Conservation (phyloP, 2,888 invertebrate species). For the Bellardia bayeri region DNA sequence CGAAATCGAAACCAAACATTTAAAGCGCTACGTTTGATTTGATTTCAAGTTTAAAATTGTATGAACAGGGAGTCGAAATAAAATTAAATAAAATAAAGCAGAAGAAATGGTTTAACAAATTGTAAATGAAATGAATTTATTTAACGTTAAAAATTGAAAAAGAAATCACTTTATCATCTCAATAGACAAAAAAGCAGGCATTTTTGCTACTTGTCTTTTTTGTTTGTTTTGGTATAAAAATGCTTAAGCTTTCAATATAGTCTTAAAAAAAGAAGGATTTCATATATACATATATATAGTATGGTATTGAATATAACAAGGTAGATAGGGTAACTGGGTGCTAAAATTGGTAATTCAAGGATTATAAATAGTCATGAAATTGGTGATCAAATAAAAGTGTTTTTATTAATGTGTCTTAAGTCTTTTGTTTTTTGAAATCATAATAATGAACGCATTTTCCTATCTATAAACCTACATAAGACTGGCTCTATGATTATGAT, state of each 20-base stretch:
- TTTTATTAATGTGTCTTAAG: neutral
- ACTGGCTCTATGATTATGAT: too few relatives aligned
- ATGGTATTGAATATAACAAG: slow-evolving; percentile 26
- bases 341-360: neutral
- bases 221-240: slow-evolving; percentile 20
- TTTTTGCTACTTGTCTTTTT: slow-evolving; percentile 48
- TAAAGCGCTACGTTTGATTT: slow-evolving; percentile 76
- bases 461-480: too few relatives aligned
- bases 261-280: slow-evolving; percentile 46
- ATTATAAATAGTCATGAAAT: neutral
- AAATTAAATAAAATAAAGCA: slow-evolving; percentile 32
- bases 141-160: slow-evolving; percentile 64
- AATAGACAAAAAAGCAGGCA: slow-evolving; percentile 65
- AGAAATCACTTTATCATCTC: slow-evolving; percentile 72
- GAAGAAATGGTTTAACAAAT: slow-evolving; percentile 71
- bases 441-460: too few relatives aligned
- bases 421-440: too few relatives aligned
- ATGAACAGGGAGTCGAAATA: slow-evolving; percentile 64
- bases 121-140: slow-evolving; percentile 73
- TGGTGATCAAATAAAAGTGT: too few relatives aligned
- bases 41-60: slow-evolving; percentile 76
- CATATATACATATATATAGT: slow-evolving; percentile 10
- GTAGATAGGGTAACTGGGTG: slow-evolving; percentile 17
- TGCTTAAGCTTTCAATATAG: slow-evolving; percentile 53
- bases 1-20: slow-evolving; percentile 50